A percentile compares a stretch with the other conserved stretches of the same genome.
Conservation (phyloP, 2,797 vertebrate genomes). For the Austrolebias charrua region DNA sequence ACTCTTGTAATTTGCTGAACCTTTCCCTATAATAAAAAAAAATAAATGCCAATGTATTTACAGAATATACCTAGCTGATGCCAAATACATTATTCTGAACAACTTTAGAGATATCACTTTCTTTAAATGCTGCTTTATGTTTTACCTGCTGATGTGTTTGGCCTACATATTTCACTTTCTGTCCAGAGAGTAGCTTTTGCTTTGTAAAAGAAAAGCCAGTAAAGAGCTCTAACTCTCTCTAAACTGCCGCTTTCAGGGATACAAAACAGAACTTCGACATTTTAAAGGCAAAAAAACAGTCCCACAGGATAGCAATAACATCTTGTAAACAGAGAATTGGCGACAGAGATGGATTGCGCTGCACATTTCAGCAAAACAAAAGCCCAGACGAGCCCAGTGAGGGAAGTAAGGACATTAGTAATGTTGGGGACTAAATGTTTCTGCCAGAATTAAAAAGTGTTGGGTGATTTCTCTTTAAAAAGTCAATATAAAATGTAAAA, state of each 20-base stretch:
- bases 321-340: constrained; percentile 58
- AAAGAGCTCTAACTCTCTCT: constrained; percentile 40
- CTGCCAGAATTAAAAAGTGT: constrained; percentile 58
- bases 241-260: constrained; percentile 46
- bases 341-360: constrained; percentile 68
- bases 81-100: constrained; percentile 16
- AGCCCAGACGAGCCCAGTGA: constrained; percentile 23
- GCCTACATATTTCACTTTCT: constrained; percentile 27
- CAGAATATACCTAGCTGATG: constrained; percentile 32
- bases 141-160: constrained; percentile 44
- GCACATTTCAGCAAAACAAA: constrained; percentile 68
- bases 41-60: not conserved
- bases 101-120: constrained; percentile 18
- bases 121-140: constrained; percentile 5
- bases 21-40: not conserved
- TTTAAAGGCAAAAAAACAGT: constrained; percentile 64
- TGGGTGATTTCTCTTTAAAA: constrained; percentile 64
- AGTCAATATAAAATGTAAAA: constrained; percentile 31
- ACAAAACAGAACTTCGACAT: constrained; percentile 64
- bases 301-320: constrained; percentile 51
- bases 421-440: constrained; percentile 64
- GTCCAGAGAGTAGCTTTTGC: constrained; percentile 31
- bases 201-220: constrained; percentile 38
- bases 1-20: too few species aligned
- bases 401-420: constrained; percentile 49